These are phyloP conservation scores for Oscheius sp. DNA, from an alignment of 2,888 invertebrate genomes.

Conservation along the genomic window DNA sequence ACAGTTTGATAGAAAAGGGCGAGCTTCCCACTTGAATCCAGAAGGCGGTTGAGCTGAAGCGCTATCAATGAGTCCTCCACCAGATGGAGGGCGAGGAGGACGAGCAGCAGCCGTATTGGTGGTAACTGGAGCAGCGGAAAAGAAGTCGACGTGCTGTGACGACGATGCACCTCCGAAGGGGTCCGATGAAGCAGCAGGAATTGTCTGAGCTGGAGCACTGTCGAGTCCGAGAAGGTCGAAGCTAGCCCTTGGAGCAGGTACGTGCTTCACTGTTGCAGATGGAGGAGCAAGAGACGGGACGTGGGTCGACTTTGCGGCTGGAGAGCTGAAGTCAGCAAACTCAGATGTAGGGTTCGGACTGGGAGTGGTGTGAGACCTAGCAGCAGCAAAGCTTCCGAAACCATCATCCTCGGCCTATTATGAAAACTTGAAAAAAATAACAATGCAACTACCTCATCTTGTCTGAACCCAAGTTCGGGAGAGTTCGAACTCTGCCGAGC, in stretches of 20 bases:
- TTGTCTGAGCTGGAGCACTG: not conserved
- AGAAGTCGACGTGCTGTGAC: slow-evolving; percentile 8
- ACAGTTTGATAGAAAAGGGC: not conserved
- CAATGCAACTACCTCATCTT: slow-evolving; percentile 37
- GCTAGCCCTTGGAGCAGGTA: slow-evolving; percentile 5
- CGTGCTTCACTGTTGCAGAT: not conserved
- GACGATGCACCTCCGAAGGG: slow-evolving; percentile 5
- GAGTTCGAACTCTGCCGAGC: slow-evolving; percentile 43
- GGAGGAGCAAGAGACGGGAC: slow-evolving; percentile 28
- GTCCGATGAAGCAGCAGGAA: not conserved
- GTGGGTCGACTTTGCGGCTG: slow-evolving; percentile 14
- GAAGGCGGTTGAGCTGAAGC: slow-evolving; percentile 11
- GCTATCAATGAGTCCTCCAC: slow-evolving; percentile 18
- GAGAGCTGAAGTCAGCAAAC: slow-evolving; percentile 6
- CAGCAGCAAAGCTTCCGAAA: slow-evolving; percentile 54
- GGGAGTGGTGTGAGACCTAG: slow-evolving; percentile 11
- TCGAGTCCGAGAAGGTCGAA: slow-evolving; percentile 28
- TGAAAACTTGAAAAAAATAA: slow-evolving; percentile 4
- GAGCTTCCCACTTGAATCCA: slow-evolving; percentile 11
- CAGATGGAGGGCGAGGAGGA: slow-evolving; percentile 38
- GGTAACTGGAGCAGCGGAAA: slow-evolving; percentile 4
- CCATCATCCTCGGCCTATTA: slow-evolving; percentile 51
- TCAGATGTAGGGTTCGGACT: slow-evolving; percentile 5
- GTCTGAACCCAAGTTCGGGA: slow-evolving; percentile 58
- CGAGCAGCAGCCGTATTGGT: not conserved